These are phyloP conservation scores for Drosophila atripex DNA, from an alignment of 2,888 invertebrate genomes.

Conservation along the genomic window DNA sequence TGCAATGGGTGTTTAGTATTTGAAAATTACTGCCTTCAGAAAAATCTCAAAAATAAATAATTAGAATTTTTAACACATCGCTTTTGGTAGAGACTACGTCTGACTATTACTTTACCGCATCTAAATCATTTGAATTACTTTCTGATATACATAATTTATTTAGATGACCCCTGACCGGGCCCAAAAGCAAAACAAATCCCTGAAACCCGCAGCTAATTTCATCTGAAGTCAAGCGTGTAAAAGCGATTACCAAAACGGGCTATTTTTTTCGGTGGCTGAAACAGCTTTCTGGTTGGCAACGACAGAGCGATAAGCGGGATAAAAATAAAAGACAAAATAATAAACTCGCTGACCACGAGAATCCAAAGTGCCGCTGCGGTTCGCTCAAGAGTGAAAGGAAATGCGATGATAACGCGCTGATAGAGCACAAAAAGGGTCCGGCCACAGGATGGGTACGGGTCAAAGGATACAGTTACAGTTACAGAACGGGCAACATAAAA, in stretches of 20 bases:
- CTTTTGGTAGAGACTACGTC: no score
- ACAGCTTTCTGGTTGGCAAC: slow-evolving; percentile 58
- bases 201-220: slow-evolving; percentile 75
- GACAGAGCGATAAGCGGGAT: slow-evolving; percentile 61
- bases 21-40: background rate
- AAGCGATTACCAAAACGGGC: slow-evolving; percentile 79
- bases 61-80: no score
- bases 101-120: no score
- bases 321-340: slow-evolving; percentile 75
- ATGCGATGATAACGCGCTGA: slow-evolving; percentile 76
- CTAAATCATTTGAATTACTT: slow-evolving; percentile 15
- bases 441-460: slow-evolving; percentile 8
- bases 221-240: slow-evolving; percentile 81
- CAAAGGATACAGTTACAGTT: slow-evolving; percentile 39
- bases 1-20: background rate
- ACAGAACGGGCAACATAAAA: slow-evolving; percentile 29
- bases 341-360: slow-evolving; percentile 75
- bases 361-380: slow-evolving; percentile 27
- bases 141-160: slow-evolving; percentile 44
- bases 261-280: slow-evolving; percentile 48
- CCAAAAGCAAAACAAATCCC: slow-evolving; percentile 34
- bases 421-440: slow-evolving; percentile 58
- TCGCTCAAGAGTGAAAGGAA: slow-evolving; percentile 62
- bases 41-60: background rate
- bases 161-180: slow-evolving; percentile 17